Evolutionary conservation across 2,888 invertebrate genomes (phyloP).

Genomic region (Herminia tarsipennalis): DNA sequence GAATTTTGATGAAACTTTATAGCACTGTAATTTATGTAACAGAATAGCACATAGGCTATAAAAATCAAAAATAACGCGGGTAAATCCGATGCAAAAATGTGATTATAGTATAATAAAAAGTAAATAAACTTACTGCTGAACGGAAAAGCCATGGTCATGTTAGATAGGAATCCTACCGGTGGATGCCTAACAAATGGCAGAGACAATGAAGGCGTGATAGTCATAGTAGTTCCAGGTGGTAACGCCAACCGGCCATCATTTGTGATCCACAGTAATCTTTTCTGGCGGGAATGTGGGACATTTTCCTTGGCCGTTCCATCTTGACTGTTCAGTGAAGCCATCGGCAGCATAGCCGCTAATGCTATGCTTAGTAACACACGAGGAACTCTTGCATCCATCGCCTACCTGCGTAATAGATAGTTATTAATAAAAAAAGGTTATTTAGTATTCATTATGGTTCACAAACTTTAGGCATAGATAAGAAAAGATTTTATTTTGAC

Average conservation of each 20-base stretch:
- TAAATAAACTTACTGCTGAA: slow-evolving; percentile 90
- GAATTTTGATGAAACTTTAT: too few species aligned
- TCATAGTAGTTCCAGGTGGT: slow-evolving; percentile 93
- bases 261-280: slow-evolving; percentile 94
- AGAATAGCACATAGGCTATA: too few species aligned
- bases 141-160: slow-evolving; percentile 93
- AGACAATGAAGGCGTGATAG: slow-evolving; percentile 92
- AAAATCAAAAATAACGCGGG: too few species aligned
- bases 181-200: slow-evolving; percentile 94
- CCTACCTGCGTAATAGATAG: slow-evolving; percentile 51
- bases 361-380: slow-evolving; percentile 78
- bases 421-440: not conserved
- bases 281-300: slow-evolving; percentile 90
- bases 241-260: slow-evolving; percentile 93
- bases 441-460: not conserved
- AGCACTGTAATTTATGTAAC: too few species aligned
- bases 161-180: slow-evolving; percentile 93
- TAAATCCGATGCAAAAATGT: too few species aligned
- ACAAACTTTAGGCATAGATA: not conserved
- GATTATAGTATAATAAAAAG: not conserved
- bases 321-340: slow-evolving; percentile 65
- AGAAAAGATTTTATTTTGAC: not conserved
- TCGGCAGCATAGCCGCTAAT: slow-evolving; percentile 73
- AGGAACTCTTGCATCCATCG: slow-evolving; percentile 77
- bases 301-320: slow-evolving; percentile 70